Percentiles rank a stretch among this genome's conserved stretches.
Evolutionary conservation across 1,140 invertebrate species (phyloP).

Genomic region (Maniola jurtina): DNA sequence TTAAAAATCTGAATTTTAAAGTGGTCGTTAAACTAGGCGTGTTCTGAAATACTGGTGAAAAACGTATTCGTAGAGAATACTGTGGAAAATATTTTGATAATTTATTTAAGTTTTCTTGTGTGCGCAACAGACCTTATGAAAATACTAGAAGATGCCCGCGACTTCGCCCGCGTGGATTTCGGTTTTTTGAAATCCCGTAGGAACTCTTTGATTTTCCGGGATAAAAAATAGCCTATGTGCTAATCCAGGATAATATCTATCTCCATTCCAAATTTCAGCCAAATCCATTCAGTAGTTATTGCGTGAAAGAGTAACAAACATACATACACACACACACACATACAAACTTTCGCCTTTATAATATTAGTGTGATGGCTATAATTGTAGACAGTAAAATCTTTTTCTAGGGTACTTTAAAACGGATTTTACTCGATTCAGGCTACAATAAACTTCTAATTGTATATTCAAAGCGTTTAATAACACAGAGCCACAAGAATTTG

Average conservation of each 20-base stretch:
- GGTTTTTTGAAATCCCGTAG: no score
- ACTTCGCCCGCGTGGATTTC: no score
- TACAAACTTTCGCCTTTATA: no score
- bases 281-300: no score
- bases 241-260: no score
- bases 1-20: not conserved
- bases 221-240: no score
- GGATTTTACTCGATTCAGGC: not conserved
- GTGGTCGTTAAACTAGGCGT: not conserved
- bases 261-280: no score
- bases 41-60: not conserved
- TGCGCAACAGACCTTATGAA: not conserved
- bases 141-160: no score
- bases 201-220: no score
- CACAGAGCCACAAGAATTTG: conserved; percentile 28
- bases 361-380: no score
- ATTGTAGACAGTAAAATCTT: not conserved
- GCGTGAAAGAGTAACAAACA: no score
- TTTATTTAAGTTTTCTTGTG: not conserved
- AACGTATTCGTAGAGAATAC: not conserved
- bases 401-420: not conserved
- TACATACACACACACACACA: no score
- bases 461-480: conserved; percentile 16
- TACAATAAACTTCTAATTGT: conserved; percentile 13
- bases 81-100: not conserved